Evolutionary conservation across 2,113 vertebrate species (phyloP).

Genomic region (Paedocypris sp.): DNA sequence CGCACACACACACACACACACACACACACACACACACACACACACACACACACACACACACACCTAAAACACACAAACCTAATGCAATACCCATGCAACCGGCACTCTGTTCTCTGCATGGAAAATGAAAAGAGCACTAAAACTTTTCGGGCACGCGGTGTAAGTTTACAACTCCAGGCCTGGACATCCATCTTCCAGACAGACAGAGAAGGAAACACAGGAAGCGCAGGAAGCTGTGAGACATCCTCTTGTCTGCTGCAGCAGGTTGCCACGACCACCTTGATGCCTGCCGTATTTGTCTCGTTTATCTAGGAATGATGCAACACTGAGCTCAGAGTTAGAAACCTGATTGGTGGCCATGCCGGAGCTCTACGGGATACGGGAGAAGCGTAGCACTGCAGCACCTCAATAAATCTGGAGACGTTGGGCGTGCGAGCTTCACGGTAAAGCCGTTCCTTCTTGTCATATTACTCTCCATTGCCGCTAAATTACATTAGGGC

Average conservation of each 20-base stretch:
- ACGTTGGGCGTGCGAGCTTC: constrained; percentile 24
- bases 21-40: no score
- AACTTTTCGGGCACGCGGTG: background rate
- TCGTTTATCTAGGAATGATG: constrained; percentile 59
- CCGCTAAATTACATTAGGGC: constrained; percentile 34
- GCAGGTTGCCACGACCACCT: constrained; percentile 30
- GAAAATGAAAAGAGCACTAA: background rate
- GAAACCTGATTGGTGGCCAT: constrained; percentile 44
- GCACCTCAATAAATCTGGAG: constrained; percentile 35
- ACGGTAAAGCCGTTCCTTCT: constrained; percentile 27
- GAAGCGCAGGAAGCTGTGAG: constrained; percentile 14
- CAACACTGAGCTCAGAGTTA: constrained; percentile 48
- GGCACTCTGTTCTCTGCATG: background rate
- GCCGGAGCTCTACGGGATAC: background rate
- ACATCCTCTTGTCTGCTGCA: constrained; percentile 14
- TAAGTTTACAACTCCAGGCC: background rate
- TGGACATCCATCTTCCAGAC: background rate
- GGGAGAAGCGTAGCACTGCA: background rate
- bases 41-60: background rate
- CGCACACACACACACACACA: no score
- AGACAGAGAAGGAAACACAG: constrained; percentile 1
- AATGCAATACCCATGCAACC: constrained; percentile 13
- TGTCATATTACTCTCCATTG: constrained; percentile 22
- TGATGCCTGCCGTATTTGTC: constrained; percentile 47
- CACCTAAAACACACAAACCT: background rate